These are phyloP conservation scores for Azemiops feae DNA, from an alignment of 2,113 vertebrate genomes.

Conservation along the genomic window DNA sequence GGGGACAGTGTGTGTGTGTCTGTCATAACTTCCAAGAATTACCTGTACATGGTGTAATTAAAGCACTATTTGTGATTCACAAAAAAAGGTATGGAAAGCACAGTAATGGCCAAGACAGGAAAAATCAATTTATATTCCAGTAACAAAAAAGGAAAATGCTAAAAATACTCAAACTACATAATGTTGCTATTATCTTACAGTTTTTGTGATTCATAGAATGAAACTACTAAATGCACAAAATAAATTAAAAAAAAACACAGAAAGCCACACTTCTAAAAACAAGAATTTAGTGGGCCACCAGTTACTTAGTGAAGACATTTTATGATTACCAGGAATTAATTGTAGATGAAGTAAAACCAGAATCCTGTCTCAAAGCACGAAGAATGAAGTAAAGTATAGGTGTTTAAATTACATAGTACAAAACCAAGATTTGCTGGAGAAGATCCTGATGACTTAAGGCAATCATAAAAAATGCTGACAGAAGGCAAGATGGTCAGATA, in stretches of 20 bases:
- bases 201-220: neutral
- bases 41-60: neutral
- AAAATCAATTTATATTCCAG: neutral
- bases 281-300: neutral
- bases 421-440: neutral
- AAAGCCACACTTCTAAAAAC: neutral
- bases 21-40: neutral
- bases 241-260: neutral
- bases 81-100: neutral
- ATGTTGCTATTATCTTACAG: neutral
- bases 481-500: neutral
- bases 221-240: neutral
- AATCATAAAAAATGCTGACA: neutral
- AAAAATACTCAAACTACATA: neutral
- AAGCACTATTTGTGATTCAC: neutral
- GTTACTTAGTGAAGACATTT: neutral
- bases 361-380: neutral
- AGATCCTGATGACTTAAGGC: neutral
- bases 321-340: neutral
- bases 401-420: neutral
- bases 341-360: neutral
- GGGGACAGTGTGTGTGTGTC: neutral
- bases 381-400: neutral
- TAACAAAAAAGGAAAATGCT: neutral
- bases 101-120: neutral